Percentiles rank a stretch among this genome's conserved stretches.
phyloP scores from a whole-genome alignment of 2,797 vertebrate species.

The Aphelocoma californica region DNA sequence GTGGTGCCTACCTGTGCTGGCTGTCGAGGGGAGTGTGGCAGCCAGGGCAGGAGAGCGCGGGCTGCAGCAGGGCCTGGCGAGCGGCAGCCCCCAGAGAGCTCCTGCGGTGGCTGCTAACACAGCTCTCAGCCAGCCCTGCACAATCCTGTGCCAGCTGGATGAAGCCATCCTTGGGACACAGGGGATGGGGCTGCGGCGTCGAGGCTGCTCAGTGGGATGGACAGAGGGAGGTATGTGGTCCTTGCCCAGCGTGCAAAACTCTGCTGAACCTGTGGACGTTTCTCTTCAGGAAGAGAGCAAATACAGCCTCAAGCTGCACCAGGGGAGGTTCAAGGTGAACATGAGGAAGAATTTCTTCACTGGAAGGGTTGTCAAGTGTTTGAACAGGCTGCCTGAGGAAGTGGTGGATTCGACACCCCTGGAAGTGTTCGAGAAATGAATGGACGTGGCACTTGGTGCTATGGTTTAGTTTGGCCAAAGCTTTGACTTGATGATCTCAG shows the following conservation, averaged over 20 bases:
- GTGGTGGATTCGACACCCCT: neutral
- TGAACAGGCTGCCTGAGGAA: neutral
- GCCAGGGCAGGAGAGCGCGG: neutral
- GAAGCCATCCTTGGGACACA: accelerated
- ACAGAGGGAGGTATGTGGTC: neutral
- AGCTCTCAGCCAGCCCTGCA: neutral
- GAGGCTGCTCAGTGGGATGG: accelerated
- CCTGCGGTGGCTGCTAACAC: accelerated
- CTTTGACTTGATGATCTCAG: neutral
- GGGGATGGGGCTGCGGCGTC: accelerated
- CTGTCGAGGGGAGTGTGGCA: neutral
- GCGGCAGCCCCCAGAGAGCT: accelerated
- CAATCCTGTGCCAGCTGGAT: neutral
- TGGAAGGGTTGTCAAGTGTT: neutral
- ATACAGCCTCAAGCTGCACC: neutral
- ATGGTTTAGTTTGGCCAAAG: neutral
- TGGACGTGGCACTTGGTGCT: accelerated
- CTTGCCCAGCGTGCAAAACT: accelerated
- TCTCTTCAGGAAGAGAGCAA: neutral
- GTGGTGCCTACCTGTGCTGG: neutral
- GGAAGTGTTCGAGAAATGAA: neutral
- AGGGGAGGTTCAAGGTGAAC: neutral
- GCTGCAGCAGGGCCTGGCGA: neutral
- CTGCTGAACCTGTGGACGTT: neutral
- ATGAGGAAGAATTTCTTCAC: neutral